Percentiles rank a stretch among this genome's conserved stretches.
These are phyloP conservation scores for Pelusios castaneus DNA, from an alignment of 2,113 vertebrate genomes.

Conservation along the genomic window DNA sequence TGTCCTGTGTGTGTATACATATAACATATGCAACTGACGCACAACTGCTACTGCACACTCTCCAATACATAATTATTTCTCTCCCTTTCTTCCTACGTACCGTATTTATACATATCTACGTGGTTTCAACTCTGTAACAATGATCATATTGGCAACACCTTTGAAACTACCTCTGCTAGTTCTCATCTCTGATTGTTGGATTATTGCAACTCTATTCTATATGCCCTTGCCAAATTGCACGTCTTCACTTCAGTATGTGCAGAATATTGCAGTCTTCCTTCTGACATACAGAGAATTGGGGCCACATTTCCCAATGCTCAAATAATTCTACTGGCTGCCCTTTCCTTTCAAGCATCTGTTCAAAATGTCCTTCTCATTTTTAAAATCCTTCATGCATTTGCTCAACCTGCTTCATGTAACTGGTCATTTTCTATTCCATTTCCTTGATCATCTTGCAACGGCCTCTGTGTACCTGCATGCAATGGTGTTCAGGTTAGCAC, in stretches of 20 bases:
- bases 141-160: not conserved
- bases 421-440: not conserved
- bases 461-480: not conserved
- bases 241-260: not conserved
- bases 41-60: not conserved
- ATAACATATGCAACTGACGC: not conserved
- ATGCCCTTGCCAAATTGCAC: not conserved
- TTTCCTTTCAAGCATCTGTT: not conserved
- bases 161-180: not conserved
- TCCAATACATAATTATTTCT: not conserved
- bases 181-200: not conserved
- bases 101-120: not conserved
- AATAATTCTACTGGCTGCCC: not conserved
- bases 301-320: not conserved
- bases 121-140: not conserved
- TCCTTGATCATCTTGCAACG: not conserved
- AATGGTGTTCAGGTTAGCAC: not conserved
- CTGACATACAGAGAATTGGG: not conserved
- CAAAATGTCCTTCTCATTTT: not conserved
- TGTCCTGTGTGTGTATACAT: not conserved
- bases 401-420: not conserved
- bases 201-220: not conserved
- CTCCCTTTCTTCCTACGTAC: not conserved
- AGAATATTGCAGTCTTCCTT: not conserved
- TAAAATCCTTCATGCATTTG: not conserved